Conservation (phyloP, 2,888 invertebrate genomes). For the Halictus quadricinctus region DNA sequence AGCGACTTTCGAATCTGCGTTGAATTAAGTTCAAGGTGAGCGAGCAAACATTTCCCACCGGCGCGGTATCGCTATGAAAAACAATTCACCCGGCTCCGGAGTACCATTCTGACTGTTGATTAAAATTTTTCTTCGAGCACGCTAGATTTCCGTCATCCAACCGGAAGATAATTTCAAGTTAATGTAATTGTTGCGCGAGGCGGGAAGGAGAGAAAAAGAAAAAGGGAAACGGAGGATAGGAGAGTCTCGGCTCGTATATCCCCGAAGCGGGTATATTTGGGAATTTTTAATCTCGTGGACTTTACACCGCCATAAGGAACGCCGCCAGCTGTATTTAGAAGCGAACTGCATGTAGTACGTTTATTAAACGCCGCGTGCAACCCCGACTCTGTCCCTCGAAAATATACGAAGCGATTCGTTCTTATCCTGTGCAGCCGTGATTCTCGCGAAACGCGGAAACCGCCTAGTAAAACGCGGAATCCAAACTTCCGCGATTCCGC, state of each 20-base stretch:
- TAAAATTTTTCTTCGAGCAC: neutral
- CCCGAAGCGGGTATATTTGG: conserved; percentile 69
- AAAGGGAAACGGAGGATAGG: conserved; percentile 17
- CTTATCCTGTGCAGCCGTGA: conserved; percentile 51
- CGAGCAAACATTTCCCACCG: neutral
- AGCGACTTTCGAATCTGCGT: neutral
- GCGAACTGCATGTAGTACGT: conserved; percentile 57
- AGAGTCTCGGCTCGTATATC: conserved; percentile 51
- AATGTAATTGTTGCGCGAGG: conserved; percentile 43
- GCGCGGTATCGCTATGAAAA: neutral
- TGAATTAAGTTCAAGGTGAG: neutral
- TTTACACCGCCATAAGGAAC: conserved; percentile 67
- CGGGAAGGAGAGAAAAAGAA: neutral
- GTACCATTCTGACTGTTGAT: neutral
- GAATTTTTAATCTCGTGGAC: conserved; percentile 79
- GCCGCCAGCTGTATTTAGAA: conserved; percentile 48
- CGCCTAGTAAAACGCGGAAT: conserved; percentile 23
- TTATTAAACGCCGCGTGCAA: conserved; percentile 66
- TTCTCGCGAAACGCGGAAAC: conserved; percentile 52
- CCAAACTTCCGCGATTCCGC: conserved; percentile 15
- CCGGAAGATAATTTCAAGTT: conserved; percentile 38
- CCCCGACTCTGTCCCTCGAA: conserved; percentile 15
- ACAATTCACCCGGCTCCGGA: neutral
- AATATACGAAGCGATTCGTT: conserved; percentile 57
- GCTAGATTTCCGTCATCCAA: conserved; percentile 6